phyloP scores from a whole-genome alignment of 2,888 invertebrate genomes.

The Eupithecia dodoneata region DNA sequence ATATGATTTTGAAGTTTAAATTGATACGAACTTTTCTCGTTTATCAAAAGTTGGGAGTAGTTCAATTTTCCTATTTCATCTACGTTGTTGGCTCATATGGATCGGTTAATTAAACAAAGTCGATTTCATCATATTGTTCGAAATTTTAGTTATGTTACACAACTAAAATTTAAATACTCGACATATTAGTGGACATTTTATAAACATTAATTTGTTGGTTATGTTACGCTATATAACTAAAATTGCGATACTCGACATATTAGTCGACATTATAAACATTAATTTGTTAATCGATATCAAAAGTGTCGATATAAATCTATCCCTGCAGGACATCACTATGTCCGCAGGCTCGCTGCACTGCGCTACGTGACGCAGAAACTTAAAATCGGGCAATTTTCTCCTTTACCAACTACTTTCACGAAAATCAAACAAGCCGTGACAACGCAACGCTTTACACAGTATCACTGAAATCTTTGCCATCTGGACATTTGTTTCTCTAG shows the following conservation, averaged over 20 bases:
- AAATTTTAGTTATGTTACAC: too few relatives aligned
- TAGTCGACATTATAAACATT: too few relatives aligned
- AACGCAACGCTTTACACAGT: not conserved
- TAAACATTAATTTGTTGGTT: not conserved
- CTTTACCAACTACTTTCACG: not conserved
- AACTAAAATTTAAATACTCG: too few relatives aligned
- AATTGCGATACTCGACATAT: too few relatives aligned
- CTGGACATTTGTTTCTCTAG: not conserved
- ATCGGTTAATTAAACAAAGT: not conserved
- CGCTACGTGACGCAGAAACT: conserved; percentile 16
- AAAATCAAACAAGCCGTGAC: not conserved
- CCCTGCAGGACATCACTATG: conserved; percentile 1
- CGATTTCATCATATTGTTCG: too few relatives aligned
- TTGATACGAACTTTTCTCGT: not conserved
- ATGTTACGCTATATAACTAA: too few relatives aligned
- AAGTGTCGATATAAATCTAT: not conserved
- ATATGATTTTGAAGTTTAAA: not conserved
- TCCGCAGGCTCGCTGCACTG: conserved; percentile 24
- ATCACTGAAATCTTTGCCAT: not conserved
- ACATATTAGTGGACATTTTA: too few relatives aligned
- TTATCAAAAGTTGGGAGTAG: not conserved
- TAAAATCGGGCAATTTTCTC: conserved; percentile 11
- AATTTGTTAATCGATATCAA: not conserved
- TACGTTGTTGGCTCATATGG: not conserved
- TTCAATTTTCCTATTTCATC: not conserved